These are phyloP conservation scores for Neofelis nebulosa DNA, from an alignment of 2,113 vertebrate species.

Conservation along the genomic window DNA sequence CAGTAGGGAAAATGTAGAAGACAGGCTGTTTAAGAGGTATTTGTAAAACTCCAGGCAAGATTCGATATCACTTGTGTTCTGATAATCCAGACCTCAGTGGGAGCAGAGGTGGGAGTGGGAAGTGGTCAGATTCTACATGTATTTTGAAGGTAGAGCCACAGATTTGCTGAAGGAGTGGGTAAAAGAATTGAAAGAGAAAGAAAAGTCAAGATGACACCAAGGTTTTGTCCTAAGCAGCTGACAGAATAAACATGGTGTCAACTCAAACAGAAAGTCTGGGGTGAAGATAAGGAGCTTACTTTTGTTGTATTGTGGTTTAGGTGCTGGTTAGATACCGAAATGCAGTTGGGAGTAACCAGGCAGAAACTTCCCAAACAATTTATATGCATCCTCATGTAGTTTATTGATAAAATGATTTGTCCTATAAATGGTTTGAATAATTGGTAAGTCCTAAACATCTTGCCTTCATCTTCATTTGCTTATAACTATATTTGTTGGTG, in stretches of 20 bases:
- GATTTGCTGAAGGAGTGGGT: background rate
- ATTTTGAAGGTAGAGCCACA: background rate
- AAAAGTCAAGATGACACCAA: background rate
- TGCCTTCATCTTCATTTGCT: background rate
- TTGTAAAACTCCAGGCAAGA: background rate
- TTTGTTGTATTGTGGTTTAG: background rate
- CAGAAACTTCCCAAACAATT: background rate
- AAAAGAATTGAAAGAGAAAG: background rate
- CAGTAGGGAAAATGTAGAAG: background rate
- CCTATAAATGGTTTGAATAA: background rate
- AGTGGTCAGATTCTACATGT: background rate
- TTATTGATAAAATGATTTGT: background rate
- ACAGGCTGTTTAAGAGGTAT: background rate
- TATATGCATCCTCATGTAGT: background rate
- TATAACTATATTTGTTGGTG: background rate
- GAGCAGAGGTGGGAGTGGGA: background rate
- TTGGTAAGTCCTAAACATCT: background rate
- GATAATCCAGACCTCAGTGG: background rate
- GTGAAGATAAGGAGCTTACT: background rate
- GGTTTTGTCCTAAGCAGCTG: background rate
- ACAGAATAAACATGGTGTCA: background rate
- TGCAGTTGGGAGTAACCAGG: background rate
- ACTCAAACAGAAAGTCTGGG: background rate
- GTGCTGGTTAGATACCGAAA: background rate
- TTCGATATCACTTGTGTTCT: background rate